Evolutionary conservation across 2,888 invertebrate species (phyloP), one percentile per base, ranked within the genome.

Genomic region (Monopis laevigella): DNA sequence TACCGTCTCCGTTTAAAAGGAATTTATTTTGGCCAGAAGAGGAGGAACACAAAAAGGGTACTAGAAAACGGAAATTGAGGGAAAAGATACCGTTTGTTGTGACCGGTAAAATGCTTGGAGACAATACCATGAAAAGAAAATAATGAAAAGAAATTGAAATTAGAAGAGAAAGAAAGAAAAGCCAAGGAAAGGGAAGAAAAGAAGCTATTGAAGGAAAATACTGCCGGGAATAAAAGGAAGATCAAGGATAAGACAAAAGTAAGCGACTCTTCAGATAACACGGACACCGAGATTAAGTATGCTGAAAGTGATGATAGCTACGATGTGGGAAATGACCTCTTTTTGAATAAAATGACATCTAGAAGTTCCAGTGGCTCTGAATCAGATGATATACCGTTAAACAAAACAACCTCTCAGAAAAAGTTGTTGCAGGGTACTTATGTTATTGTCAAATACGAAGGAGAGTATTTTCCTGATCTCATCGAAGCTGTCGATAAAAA

Each of bases 401-500:
- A n/a, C n/a, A n/a, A n/a, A n/a, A n/a, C n/a, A n/a, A n/a, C 10
- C 10, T 24, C 6, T 24, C 24, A 7, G n/a, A n/a, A n/a, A 24
- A 10, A 10, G 24, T 7, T 32, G 16, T 13, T 3, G 8, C 12
- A 32, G n/a, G 34, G 34, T 14, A n/a, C 26, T 18, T 45, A 41
- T 34, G 45, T 46, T 8, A 46, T 45, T 40, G 36, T 45, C 10
- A 38, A 43, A 38, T 48, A 46, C 41, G 48, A 48, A 43, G 45
- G 45, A 39, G 43, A 46, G 40, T 45, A 43, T 36, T 48, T 48
- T 40, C 45, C 47, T 16, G 48, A 46, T 14, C n/a, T 43, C 14
- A 44, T 48, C 44, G 43, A 49, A 45, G 43, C 48, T 46, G 29
- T 45, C 42, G 42, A 47, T 38, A 29, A 39, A 24, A 45, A 45